Conservation (phyloP, 2,888 invertebrate genomes). For the Thera britannica region DNA sequence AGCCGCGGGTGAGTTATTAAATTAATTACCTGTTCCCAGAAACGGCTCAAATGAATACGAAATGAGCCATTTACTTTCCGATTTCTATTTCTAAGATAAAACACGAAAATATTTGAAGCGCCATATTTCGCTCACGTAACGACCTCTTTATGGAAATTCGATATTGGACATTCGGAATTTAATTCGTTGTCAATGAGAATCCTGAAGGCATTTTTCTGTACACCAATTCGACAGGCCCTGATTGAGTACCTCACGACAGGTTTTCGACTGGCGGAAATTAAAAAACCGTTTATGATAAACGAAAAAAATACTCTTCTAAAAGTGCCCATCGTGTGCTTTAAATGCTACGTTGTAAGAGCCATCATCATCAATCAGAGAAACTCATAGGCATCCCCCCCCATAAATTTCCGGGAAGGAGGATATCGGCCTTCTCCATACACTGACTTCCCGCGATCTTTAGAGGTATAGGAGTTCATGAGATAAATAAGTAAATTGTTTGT, state of each 20-base stretch:
- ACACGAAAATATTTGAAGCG: conserved; percentile 41
- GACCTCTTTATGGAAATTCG: conserved; percentile 34
- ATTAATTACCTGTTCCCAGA: conserved; percentile 43
- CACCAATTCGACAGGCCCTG: not conserved
- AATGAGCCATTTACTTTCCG: conserved; percentile 36
- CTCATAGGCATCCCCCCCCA: too few relatives aligned
- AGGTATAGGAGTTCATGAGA: too few relatives aligned
- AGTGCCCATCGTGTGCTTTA: too few relatives aligned
- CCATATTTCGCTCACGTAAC: conserved; percentile 32
- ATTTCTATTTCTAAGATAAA: conserved; percentile 43
- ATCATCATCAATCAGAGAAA: too few relatives aligned
- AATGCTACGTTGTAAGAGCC: too few relatives aligned
- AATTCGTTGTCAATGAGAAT: conserved; percentile 21
- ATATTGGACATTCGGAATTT: conserved; percentile 28
- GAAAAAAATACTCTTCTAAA: too few relatives aligned
- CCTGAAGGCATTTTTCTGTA: not conserved
- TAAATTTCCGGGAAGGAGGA: too few relatives aligned
- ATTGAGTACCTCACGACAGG: not conserved
- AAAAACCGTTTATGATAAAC: too few relatives aligned
- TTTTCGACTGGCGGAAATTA: not conserved
- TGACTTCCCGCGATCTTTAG: too few relatives aligned
- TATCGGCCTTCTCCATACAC: too few relatives aligned
- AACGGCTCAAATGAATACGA: conserved; percentile 41
- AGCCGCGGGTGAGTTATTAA: conserved; percentile 39
- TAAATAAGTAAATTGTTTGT: too few relatives aligned